These are phyloP conservation scores for Drosophila mayaguana DNA, from an alignment of 2,888 invertebrate genomes.

Conservation along the genomic window DNA sequence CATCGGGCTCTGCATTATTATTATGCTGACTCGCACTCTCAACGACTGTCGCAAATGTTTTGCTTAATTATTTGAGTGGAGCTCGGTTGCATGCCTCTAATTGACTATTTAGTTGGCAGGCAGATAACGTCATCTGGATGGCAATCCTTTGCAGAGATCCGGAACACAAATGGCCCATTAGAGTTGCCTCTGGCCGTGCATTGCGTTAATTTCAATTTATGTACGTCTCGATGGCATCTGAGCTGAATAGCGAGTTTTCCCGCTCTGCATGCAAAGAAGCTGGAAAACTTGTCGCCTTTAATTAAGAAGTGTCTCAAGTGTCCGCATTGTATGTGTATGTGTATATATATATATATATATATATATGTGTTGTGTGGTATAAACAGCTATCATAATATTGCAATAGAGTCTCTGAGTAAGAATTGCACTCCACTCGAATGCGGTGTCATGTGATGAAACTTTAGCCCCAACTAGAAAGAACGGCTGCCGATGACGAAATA, in stretches of 20 bases:
- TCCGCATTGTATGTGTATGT: background rate
- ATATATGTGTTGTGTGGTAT: background rate
- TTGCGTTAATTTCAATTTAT: slow-evolving; percentile 48
- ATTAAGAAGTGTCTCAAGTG: slow-evolving; percentile 57
- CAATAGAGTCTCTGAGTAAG: slow-evolving; percentile 3
- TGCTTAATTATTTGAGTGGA: slow-evolving; percentile 43
- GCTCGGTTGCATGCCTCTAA: slow-evolving; percentile 49
- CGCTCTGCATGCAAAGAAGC: slow-evolving; percentile 5
- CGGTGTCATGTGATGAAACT: slow-evolving; percentile 9
- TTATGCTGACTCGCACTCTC: background rate
- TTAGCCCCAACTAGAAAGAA: background rate
- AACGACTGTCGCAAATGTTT: slow-evolving; percentile 39
- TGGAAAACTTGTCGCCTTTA: slow-evolving; percentile 37
- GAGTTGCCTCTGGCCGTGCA: slow-evolving; percentile 27
- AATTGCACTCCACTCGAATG: slow-evolving; percentile 1
- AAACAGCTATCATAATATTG: slow-evolving; percentile 12
- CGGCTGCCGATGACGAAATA: background rate
- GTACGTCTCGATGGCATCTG: background rate
- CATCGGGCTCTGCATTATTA: background rate
- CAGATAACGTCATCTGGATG: slow-evolving; percentile 26
- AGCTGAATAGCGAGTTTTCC: slow-evolving; percentile 10
- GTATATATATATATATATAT: background rate
- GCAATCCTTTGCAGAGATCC: slow-evolving; percentile 27
- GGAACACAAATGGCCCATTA: slow-evolving; percentile 49
- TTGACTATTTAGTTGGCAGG: slow-evolving; percentile 41